Percentiles rank a stretch among this genome's conserved stretches.
Conservation (phyloP, 2,113 vertebrate species). For the Hippoglossus stenolepis region DNA sequence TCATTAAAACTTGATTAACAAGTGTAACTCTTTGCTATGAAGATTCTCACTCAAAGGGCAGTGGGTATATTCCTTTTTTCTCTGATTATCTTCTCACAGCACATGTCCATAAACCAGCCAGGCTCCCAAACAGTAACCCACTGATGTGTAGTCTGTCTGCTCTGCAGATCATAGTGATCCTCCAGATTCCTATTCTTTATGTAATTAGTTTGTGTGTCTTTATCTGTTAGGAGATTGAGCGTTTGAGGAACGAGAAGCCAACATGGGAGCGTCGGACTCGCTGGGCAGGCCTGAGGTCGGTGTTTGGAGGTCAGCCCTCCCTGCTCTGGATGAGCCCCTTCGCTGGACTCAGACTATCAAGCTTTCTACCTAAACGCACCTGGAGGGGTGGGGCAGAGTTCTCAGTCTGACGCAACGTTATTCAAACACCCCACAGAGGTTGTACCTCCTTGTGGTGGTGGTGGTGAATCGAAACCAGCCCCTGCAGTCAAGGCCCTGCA, state of each 20-base stretch:
- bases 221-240: slow-evolving; percentile 88
- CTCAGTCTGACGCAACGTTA: slow-evolving; percentile 9
- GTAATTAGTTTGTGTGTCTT: slow-evolving; percentile 4
- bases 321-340: slow-evolving; percentile 94
- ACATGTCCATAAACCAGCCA: background rate
- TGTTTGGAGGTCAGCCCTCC: slow-evolving; percentile 91
- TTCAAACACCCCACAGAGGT: background rate
- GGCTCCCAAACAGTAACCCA: too few species aligned
- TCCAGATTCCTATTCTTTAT: too few species aligned
- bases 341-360: slow-evolving; percentile 86
- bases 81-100: background rate
- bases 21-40: too few species aligned
- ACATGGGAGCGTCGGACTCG: slow-evolving; percentile 91
- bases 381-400: slow-evolving; percentile 34
- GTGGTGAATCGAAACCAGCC: background rate
- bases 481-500: background rate
- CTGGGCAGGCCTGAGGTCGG: slow-evolving; percentile 92
- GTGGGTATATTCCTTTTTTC: background rate
- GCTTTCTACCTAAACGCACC: slow-evolving; percentile 59
- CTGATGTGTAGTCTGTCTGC: too few species aligned
- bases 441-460: background rate
- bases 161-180: too few species aligned
- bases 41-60: too few species aligned
- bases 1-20: too few species aligned
- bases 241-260: slow-evolving; percentile 93